Evolutionary conservation across 92 coral and sea anemone species (phyloP), one percentile per base, ranked within the genome.

Genomic region (Phymanthus crucifer): DNA sequence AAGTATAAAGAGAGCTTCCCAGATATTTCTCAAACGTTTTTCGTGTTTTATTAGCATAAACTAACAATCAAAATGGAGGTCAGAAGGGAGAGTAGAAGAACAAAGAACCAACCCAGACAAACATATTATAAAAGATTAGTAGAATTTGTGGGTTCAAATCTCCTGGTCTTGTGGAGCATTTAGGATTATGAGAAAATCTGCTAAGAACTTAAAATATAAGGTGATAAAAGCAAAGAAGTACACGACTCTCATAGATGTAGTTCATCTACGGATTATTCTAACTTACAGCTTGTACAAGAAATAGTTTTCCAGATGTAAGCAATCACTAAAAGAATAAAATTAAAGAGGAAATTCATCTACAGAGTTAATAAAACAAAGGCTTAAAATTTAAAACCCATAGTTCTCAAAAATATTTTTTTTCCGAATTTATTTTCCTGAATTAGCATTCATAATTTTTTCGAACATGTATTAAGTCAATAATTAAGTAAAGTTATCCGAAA

Each of bases 141-240:
- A 29, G 35, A 1, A 6, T 38, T 47, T 74, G 76, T 43, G 80
- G 86, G 86, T 54, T 61, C 48, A 65, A 45, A 74, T 57, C 74
- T 58, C 58, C 31, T n/a, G n/a, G n/a, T n/a, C n/a, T 74, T 31
- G 36, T 40, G 61, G 65, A 79, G 32, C 34, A 43, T 82, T 82
- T 61, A 36, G 86, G 86, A 82, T 82, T 82, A 82, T 31, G 54
- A 35, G 56, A 38, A 82, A 82, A 74, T 82, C 86, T 78, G 23
- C 16, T 54, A 31, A 81, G 57, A 79, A 48, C 76, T 70, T 40
- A 21, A 37, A n/a, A n/a, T n/a, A 72, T 38, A 71, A 70, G 73
- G 77, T 71, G 50, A 45, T 80, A 24, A 70, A 43, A 66, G 33
- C 66, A 18, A 48, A 46, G 18, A 75, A 33, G 40, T 16, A 75